Evolutionary conservation across 2,797 vertebrate species (phyloP).

Genomic region (Hozukius guyotensis): DNA sequence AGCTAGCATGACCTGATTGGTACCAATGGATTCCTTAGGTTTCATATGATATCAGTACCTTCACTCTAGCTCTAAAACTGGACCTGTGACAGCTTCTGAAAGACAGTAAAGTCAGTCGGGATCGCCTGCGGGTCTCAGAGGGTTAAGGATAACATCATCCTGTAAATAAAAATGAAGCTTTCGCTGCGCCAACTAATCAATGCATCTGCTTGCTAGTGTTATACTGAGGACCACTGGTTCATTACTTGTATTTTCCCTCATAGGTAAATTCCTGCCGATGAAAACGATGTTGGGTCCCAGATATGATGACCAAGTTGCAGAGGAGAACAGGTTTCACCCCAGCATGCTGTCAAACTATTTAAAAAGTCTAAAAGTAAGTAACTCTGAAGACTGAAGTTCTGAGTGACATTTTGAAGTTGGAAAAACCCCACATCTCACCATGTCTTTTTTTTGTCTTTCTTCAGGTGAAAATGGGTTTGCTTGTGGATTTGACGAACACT

Average conservation of each 20-base stretch:
- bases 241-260: slow-evolving; percentile 2
- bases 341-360: slow-evolving; percentile 97
- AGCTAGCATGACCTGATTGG: too few species aligned
- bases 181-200: not conserved
- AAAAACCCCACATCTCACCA: not conserved
- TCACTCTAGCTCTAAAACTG: too few species aligned
- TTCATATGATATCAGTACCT: too few species aligned
- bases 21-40: too few species aligned
- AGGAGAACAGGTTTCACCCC: slow-evolving; percentile 96
- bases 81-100: too few species aligned
- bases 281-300: slow-evolving; percentile 98
- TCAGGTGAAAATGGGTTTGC: slow-evolving; percentile 97
- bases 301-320: slow-evolving; percentile 96
- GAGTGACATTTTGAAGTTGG: not conserved
- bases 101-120: too few species aligned
- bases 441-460: not conserved
- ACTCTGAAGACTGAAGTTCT: not conserved
- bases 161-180: not conserved
- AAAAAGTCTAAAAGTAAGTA: slow-evolving; percentile 94
- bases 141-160: not conserved
- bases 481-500: slow-evolving; percentile 97
- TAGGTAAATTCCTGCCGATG: slow-evolving; percentile 97
- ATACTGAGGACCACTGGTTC: not conserved
- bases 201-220: not conserved
- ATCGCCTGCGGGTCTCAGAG: too few species aligned